Evolutionary conservation across 2,888 invertebrate species (phyloP).

Genomic region (Orthosia incerta): DNA sequence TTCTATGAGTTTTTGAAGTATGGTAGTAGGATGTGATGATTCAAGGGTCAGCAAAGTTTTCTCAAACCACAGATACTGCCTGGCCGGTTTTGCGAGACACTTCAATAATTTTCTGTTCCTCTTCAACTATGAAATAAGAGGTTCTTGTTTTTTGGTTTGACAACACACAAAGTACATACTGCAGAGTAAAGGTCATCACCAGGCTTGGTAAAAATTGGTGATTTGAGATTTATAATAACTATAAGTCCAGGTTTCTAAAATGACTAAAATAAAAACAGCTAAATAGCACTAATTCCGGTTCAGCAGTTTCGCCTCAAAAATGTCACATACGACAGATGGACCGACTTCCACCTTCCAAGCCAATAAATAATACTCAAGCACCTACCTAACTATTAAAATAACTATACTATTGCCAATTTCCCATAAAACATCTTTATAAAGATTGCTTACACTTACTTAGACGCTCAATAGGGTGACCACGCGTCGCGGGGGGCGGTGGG

Average conservation of each 20-base stretch:
- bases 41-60: neutral
- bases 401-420: constrained; percentile 16
- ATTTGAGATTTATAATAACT: too few relatives aligned
- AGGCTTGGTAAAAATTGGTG: too few relatives aligned
- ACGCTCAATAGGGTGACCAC: constrained; percentile 55
- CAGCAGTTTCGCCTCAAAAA: fast-evolving
- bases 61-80: too few relatives aligned
- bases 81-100: neutral
- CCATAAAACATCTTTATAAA: constrained; percentile 29
- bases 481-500: constrained; percentile 51
- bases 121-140: neutral
- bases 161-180: too few relatives aligned
- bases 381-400: neutral
- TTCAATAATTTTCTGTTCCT: neutral
- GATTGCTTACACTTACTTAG: constrained; percentile 49
- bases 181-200: too few relatives aligned
- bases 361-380: constrained; percentile 1
- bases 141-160: neutral
- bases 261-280: neutral
- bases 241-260: too few relatives aligned
- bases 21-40: neutral
- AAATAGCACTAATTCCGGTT: neutral
- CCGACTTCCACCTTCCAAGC: neutral
- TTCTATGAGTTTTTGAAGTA: neutral
- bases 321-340: neutral